phyloP scores from a whole-genome alignment of 1,140 invertebrate genomes.

The Acromyrmex charruanus region DNA sequence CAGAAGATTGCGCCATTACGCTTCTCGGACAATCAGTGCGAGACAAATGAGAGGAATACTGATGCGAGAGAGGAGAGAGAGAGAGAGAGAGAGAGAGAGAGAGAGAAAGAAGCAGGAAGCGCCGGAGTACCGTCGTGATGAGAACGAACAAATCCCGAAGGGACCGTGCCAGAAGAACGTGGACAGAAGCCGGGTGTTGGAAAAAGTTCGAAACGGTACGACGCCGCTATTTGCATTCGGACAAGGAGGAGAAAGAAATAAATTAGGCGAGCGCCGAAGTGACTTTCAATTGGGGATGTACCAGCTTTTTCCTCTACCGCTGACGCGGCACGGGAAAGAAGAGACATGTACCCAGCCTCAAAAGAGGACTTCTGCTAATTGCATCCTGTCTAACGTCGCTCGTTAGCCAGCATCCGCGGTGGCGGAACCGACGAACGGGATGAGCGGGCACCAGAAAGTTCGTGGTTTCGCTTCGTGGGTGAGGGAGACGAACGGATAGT shows the following conservation, averaged over 20 bases:
- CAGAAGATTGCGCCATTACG: slow-evolving; percentile 79
- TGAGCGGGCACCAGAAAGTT: slow-evolving; percentile 63
- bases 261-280: slow-evolving; percentile 74
- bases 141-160: slow-evolving; percentile 60
- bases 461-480: slow-evolving; percentile 56
- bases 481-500: slow-evolving; percentile 49
- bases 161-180: slow-evolving; percentile 18
- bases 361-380: slow-evolving; percentile 77
- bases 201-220: slow-evolving; percentile 55
- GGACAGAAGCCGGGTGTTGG: not conserved
- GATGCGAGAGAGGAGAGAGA: slow-evolving; percentile 60
- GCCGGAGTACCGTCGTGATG: not conserved
- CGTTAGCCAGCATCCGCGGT: slow-evolving; percentile 69
- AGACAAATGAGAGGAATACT: slow-evolving; percentile 81
- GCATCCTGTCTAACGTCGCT: slow-evolving; percentile 79
- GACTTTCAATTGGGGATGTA: slow-evolving; percentile 77
- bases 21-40: slow-evolving; percentile 79
- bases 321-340: slow-evolving; percentile 60
- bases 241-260: slow-evolving; percentile 70
- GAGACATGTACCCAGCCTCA: slow-evolving; percentile 68
- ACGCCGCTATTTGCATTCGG: slow-evolving; percentile 73
- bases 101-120: slow-evolving; percentile 6
- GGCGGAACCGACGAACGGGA: slow-evolving; percentile 14
- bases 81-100: not conserved
- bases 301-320: slow-evolving; percentile 64